phyloP scores from a whole-genome alignment of 2,888 invertebrate species.

The Tethea ocularis region DNA sequence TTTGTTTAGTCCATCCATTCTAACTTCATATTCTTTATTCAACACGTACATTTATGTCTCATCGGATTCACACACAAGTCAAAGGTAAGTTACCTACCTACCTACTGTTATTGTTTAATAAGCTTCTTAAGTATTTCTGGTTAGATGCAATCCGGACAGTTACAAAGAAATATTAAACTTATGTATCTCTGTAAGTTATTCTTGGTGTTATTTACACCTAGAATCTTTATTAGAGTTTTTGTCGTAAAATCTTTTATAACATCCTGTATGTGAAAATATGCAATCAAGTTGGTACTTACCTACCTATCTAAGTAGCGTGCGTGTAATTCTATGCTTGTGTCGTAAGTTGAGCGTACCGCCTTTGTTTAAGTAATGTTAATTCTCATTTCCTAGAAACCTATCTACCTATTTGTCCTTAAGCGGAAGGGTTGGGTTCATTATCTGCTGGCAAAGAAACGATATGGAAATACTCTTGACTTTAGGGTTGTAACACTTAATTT shows the following conservation, averaged over 20 bases:
- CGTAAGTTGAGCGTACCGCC: conserved; percentile 5
- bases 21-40: conserved; percentile 29
- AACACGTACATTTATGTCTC: conserved; percentile 14
- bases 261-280: neutral
- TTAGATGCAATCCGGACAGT: neutral
- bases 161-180: neutral
- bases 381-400: conserved; percentile 8
- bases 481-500: neutral
- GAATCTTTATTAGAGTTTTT: neutral
- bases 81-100: conserved; percentile 39
- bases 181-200: neutral
- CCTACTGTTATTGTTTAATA: neutral
- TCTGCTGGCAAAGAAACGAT: neutral
- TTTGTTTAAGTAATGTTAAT: conserved; percentile 4
- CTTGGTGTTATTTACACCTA: neutral
- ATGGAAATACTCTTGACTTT: neutral
- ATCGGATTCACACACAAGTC: conserved; percentile 32
- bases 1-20: conserved; percentile 43
- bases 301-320: neutral
- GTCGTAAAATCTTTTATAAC: neutral
- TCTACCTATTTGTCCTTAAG: conserved; percentile 5
- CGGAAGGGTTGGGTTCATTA: conserved; percentile 11
- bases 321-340: conserved; percentile 1
- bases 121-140: neutral
- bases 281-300: neutral